Evolutionary conservation across 1,140 invertebrate genomes (phyloP), one percentile per base, ranked within the genome.

Genomic region (Colletes gigas): DNA sequence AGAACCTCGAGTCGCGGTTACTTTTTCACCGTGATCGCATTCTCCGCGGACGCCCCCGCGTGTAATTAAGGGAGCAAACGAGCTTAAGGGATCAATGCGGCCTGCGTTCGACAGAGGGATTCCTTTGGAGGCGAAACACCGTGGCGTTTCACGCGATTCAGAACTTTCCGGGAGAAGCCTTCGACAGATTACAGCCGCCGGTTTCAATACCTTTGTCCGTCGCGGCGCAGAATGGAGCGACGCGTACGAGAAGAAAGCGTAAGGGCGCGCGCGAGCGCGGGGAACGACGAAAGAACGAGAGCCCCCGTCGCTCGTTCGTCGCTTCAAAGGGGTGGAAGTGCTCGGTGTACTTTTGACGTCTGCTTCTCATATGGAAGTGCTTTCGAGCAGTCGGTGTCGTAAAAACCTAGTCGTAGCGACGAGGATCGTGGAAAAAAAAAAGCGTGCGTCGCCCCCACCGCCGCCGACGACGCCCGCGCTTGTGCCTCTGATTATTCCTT

Each of bases 321-420:
- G 63, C 76, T 52, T 57, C 52, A 76, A 65, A 68, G 77, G 59
- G 69, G 50, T 74, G 78, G 82, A 82, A 82, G 41, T 74, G 72
- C 62, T 74, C 57, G 69, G 78, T 81, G 79, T 78, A 82, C 77
- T 81, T 68, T 81, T 60, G 73, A 77, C 75, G 81, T 74, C 67
- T 78, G 63, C 65, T 79, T 85, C 73, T 60, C 69, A 54, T 79
- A 82, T 81, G 55, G 41, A 88, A 83, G 63, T 59, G 47, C 78
- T 81, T 84, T 81, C 66, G 66, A 84, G 77, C 72, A 67, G 72
- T 52, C 71, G 30, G 71, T 39, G 76, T 67, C 66, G 80, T 85
- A 81, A 86, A 86, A 85, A 74, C 65, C 60, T 78, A 72, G 68
- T 78, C 77, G 59, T 55, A 69, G 82, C 75, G 50, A 69, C 52